Evolutionary conservation across 1,140 invertebrate species (phyloP), one percentile per base, ranked within the genome.

Genomic region (Mactra quadrangularis): DNA sequence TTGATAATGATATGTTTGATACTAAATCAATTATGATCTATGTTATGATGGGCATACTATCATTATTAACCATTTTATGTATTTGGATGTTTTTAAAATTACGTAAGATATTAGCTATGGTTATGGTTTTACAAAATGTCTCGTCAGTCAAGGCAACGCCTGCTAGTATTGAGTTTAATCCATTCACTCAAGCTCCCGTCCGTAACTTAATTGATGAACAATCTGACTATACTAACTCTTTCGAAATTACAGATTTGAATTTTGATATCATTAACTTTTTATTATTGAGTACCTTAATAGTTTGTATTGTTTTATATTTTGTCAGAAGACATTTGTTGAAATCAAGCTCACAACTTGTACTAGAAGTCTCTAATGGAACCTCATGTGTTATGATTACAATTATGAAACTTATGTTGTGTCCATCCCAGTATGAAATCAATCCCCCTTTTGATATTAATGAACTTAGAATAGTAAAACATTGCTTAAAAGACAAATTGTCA

Each of bases 211-310:
- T 76, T 3, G 57, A 76, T 50, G 29, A 38, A 57, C 31, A 17
- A 64, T 13, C 6, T 3, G 45, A 47, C 1, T 31, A 25, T 38
- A 41, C 57, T 7, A 7, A 27, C 0, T 33, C 53, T 45, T 29
- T 38, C 41, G 15, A 19, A 75, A 19, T 2, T 71, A 11, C 19
- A 45, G 17, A 53, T 72, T 3, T 75, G 19, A 41, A 19, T 31
- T 75, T 19, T 31, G 71, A 75, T 19, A 52, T 59, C 1, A 53
- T 33, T 57, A 75, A 75, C 35, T 75, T 75, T 50, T 0, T 64
- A n/a, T 25, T 77, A 33, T 17, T 77, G 7, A 25, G 2, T 60
- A 25, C 31, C n/a, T 19, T 77, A 33, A 9, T 77, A n/a, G 0
- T 6, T 41, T 41, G 15, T 41, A n/a, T n/a, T n/a, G n/a, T n/a